Evolutionary conservation across 2,888 invertebrate genomes (phyloP).

Genomic region (Gastracanthus pulcherrimus): DNA sequence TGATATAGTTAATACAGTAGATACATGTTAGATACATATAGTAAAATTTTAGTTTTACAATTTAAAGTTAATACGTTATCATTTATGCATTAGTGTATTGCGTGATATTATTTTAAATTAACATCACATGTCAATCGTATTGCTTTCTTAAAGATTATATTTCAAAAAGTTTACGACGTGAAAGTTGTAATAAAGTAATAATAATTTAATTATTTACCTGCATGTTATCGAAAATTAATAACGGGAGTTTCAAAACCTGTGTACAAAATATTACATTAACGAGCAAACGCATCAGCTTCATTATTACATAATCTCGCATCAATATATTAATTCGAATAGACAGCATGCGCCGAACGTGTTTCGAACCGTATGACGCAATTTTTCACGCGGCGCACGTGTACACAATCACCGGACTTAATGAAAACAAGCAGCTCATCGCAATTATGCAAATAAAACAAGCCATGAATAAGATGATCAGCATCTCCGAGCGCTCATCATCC

Average conservation of each 20-base stretch:
- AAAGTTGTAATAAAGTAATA: too few species aligned
- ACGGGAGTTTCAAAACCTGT: background rate
- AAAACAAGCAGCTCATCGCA: conserved; percentile 4
- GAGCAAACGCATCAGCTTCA: background rate
- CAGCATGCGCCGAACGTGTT: background rate
- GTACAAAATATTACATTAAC: background rate
- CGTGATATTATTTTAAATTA: too few species aligned
- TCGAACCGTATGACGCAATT: conserved; percentile 10
- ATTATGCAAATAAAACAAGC: conserved; percentile 48
- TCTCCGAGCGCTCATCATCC: background rate
- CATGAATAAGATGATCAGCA: conserved; percentile 8
- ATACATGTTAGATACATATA: too few species aligned
- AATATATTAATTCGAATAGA: conserved; percentile 1
- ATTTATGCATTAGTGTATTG: too few species aligned
- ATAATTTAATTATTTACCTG: too few species aligned
- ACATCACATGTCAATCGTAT: too few species aligned
- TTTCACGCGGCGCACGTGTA: background rate
- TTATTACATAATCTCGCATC: background rate
- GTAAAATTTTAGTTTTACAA: too few species aligned
- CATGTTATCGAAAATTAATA: too few species aligned
- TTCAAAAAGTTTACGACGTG: too few species aligned
- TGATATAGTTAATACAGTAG: too few species aligned
- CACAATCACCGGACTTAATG: background rate
- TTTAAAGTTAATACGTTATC: too few species aligned
- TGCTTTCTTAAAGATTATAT: too few species aligned